These are phyloP conservation scores for Callospermophilus lateralis DNA, from an alignment of 2,113 vertebrate species.

Conservation along the genomic window DNA sequence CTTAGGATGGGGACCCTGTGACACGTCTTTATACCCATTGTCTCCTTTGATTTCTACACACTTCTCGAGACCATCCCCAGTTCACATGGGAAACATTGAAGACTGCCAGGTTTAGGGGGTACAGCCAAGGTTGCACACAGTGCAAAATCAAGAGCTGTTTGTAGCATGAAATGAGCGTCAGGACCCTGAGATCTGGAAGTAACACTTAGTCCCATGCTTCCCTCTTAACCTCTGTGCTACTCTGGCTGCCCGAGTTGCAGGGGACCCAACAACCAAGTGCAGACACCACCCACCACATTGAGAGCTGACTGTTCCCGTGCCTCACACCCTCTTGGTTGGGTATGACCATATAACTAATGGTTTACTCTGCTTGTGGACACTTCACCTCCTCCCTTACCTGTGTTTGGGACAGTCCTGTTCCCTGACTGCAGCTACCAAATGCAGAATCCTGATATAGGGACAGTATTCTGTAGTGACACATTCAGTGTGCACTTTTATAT, in stretches of 20 bases:
- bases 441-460: background rate
- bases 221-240: too few species aligned
- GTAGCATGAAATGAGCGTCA: too few species aligned
- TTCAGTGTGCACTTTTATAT: background rate
- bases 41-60: background rate
- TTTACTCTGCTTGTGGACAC: background rate
- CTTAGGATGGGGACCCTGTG: background rate
- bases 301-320: background rate
- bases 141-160: too few species aligned
- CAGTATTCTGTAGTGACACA: background rate
- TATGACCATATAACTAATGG: accelerated
- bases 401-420: background rate
- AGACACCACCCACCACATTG: background rate
- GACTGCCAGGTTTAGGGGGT: background rate
- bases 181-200: background rate
- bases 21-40: accelerated
- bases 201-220: background rate
- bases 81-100: background rate
- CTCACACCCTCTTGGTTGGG: background rate
- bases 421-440: background rate
- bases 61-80: background rate
- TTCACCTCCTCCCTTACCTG: background rate
- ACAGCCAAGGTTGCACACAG: background rate
- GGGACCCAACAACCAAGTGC: too few species aligned
- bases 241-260: accelerated